Conservation (phyloP, 2,888 invertebrate species). For the Ellobium chinense region DNA sequence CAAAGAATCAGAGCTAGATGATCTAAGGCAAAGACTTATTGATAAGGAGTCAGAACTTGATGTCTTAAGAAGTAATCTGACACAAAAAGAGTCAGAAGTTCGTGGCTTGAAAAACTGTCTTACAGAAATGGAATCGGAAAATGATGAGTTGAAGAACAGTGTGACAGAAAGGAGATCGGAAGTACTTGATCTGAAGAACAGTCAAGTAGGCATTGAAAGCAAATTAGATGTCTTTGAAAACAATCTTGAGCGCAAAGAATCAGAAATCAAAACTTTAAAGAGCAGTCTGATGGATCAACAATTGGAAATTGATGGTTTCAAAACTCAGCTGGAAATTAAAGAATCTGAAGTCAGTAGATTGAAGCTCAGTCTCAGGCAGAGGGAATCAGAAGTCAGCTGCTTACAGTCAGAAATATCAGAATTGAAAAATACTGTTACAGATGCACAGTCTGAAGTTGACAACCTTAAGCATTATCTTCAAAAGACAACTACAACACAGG, state of each 20-base stretch:
- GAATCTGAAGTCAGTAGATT: conserved; percentile 1
- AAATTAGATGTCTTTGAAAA: background rate
- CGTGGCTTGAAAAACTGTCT: background rate
- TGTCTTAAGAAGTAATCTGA: background rate
- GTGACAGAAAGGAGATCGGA: background rate
- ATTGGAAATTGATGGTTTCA: background rate
- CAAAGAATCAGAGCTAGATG: background rate
- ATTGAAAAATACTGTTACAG: no score
- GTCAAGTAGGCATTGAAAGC: background rate
- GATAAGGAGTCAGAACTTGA: background rate
- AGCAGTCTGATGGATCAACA: background rate
- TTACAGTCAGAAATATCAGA: no score
- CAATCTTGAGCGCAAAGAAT: background rate
- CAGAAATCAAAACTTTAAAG: conserved; percentile 4
- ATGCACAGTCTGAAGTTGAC: no score
- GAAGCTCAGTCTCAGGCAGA: background rate
- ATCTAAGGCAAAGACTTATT: background rate
- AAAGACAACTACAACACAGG: no score
- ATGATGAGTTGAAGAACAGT: background rate
- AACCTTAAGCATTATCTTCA: no score
- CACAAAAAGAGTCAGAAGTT: background rate
- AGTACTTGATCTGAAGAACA: background rate
- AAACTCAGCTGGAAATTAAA: background rate
- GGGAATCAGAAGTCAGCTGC: background rate
- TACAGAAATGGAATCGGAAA: background rate